Evolutionary conservation across 2,113 vertebrate genomes (phyloP).

Genomic region (Seriola quinqueradiata): DNA sequence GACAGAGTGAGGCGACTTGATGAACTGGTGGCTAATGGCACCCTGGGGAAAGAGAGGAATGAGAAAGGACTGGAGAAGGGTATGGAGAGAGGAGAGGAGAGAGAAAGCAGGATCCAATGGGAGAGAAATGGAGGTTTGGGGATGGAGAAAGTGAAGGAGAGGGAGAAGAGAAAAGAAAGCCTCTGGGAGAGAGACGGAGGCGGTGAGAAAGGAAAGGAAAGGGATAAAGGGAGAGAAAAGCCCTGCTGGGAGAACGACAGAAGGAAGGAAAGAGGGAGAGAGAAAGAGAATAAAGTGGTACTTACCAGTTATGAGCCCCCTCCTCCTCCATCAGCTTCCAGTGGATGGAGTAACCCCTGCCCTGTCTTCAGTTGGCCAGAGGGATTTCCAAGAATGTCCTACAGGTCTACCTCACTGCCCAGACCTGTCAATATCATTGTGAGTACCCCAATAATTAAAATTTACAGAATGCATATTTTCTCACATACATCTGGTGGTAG

Average conservation of each 20-base stretch:
- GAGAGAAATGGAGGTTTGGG: constrained; percentile 55
- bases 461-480: not conserved
- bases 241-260: constrained; percentile 58
- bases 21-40: constrained; percentile 67
- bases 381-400: constrained; percentile 83
- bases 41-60: constrained; percentile 61
- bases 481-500: not conserved
- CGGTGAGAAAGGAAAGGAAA: constrained; percentile 47
- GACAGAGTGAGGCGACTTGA: constrained; percentile 84
- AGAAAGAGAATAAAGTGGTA: constrained; percentile 63
- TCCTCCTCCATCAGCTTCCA: constrained; percentile 22
- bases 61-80: constrained; percentile 49
- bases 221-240: constrained; percentile 38
- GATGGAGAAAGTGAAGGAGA: constrained; percentile 54
- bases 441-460: constrained; percentile 69
- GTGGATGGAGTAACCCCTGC: constrained; percentile 45
- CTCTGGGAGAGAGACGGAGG: constrained; percentile 49
- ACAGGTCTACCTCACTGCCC: constrained; percentile 85
- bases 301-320: constrained; percentile 34
- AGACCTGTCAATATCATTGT: constrained; percentile 83
- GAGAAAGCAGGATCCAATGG: constrained; percentile 56
- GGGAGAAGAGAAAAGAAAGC: constrained; percentile 56
- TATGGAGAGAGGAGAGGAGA: constrained; percentile 52
- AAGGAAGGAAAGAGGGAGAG: constrained; percentile 61
- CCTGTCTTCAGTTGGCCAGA: constrained; percentile 78